These are phyloP conservation scores for Diachrysia chrysitis DNA, from an alignment of 2,888 invertebrate genomes.

Conservation along the genomic window DNA sequence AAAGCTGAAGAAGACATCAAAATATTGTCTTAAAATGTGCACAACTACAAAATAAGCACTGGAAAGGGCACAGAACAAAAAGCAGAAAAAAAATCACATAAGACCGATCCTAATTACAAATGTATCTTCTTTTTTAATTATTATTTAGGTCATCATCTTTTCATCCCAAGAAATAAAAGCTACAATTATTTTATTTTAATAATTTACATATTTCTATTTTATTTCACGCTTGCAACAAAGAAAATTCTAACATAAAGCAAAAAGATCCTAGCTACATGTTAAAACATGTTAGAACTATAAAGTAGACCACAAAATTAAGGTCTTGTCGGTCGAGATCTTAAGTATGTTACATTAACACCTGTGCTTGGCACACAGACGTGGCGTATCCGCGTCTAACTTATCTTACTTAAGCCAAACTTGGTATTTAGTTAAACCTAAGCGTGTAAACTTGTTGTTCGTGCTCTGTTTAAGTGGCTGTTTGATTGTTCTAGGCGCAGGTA, in stretches of 20 bases:
- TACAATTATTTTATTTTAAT: too few species aligned
- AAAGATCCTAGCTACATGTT: not conserved
- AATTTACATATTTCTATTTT: too few species aligned
- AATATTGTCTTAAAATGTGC: too few species aligned
- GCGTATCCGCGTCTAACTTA: constrained; percentile 74
- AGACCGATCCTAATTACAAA: too few species aligned
- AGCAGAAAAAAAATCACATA: too few species aligned
- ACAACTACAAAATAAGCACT: too few species aligned
- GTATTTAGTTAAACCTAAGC: constrained; percentile 87
- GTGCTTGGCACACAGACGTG: constrained; percentile 46
- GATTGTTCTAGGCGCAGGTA: constrained; percentile 88
- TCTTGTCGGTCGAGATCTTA: not conserved
- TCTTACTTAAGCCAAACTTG: constrained; percentile 84
- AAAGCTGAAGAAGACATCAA: too few species aligned
- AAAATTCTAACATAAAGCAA: not conserved
- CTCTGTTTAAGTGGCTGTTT: constrained; percentile 79
- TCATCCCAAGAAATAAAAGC: too few species aligned
- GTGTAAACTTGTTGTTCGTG: constrained; percentile 70
- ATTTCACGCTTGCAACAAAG: too few species aligned
- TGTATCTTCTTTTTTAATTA: too few species aligned
- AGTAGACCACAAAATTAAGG: not conserved
- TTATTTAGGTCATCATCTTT: too few species aligned
- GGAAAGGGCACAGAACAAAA: too few species aligned
- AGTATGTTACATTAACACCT: constrained; percentile 33
- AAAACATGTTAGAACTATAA: not conserved